phyloP scores from a whole-genome alignment of 64 coral and sea anemone species.

The Cladopsammia gracilis region DNA sequence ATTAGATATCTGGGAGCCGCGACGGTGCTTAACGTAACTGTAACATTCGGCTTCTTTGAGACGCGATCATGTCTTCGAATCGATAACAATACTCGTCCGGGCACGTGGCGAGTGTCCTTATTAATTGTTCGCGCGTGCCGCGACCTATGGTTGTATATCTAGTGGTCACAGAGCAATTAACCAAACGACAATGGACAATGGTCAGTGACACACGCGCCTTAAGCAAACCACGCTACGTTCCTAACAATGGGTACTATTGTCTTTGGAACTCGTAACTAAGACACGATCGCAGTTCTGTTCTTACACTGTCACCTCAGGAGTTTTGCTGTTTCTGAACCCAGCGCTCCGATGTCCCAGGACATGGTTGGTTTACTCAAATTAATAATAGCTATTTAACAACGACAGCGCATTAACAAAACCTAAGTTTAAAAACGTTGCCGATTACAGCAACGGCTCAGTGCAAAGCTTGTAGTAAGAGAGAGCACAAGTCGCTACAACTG shows the following conservation, averaged over 20 bases:
- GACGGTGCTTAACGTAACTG: neutral
- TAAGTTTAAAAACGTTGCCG: neutral
- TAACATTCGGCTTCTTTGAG: neutral
- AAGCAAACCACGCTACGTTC: constrained; percentile 70
- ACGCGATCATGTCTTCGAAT: constrained; percentile 40
- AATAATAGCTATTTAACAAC: constrained; percentile 25
- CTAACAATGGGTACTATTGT: constrained; percentile 65
- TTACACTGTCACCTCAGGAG: constrained; percentile 22
- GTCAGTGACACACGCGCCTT: constrained; percentile 67
- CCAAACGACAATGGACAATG: constrained; percentile 55
- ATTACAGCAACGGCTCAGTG: neutral
- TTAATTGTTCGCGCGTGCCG: constrained; percentile 75
- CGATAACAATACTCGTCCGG: constrained; percentile 35
- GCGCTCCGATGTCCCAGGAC: neutral
- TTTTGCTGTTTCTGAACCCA: neutral
- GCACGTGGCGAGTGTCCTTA: constrained; percentile 73
- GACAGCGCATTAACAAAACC: constrained; percentile 31
- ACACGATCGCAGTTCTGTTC: neutral
- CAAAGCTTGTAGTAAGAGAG: neutral
- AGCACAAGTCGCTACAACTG: constrained; percentile 1
- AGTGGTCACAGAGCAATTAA: constrained; percentile 72
- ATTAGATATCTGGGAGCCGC: constrained; percentile 17
- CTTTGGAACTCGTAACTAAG: constrained; percentile 7
- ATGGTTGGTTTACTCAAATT: constrained; percentile 20
- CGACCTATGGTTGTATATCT: constrained; percentile 62